phyloP scores from a whole-genome alignment of 1,140 invertebrate genomes.

The Drosophila sturtevanti region DNA sequence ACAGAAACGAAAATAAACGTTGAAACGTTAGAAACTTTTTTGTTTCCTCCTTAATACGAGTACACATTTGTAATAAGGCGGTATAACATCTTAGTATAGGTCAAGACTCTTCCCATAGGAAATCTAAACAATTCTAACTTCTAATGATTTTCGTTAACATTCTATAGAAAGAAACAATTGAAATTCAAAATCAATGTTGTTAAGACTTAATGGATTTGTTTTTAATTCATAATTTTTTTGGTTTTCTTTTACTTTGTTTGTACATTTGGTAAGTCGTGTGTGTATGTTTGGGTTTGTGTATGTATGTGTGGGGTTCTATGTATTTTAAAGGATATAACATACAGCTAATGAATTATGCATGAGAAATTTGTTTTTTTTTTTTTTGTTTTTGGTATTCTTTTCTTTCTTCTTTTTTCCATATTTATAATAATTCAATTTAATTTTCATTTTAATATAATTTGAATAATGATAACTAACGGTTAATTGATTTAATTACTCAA shows the following conservation, averaged over 20 bases:
- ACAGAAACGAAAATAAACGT: no score
- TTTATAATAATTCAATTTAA: slow-evolving; percentile 73
- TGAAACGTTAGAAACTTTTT: no score
- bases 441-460: slow-evolving; percentile 66
- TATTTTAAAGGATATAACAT: slow-evolving; percentile 70
- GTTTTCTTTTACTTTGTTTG: slow-evolving; percentile 62
- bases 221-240: slow-evolving; percentile 62
- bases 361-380: slow-evolving; percentile 50
- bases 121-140: no score
- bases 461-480: slow-evolving; percentile 78
- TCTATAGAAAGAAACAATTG: not conserved
- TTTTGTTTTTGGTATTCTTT: not conserved
- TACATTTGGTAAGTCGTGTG: slow-evolving; percentile 74
- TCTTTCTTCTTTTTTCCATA: slow-evolving; percentile 52
- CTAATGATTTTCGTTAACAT: no score
- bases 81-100: no score
- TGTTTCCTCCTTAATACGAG: no score
- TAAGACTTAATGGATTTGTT: slow-evolving; percentile 52
- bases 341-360: slow-evolving; percentile 78
- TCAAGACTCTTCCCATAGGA: no score
- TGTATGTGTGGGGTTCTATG: slow-evolving; percentile 10
- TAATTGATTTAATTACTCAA: slow-evolving; percentile 80
- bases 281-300: not conserved
- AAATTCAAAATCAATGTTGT: not conserved
- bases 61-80: no score